These are phyloP conservation scores for Pocillopora grandis DNA, from an alignment of 92 coral and sea anemone species.

Conservation along the genomic window DNA sequence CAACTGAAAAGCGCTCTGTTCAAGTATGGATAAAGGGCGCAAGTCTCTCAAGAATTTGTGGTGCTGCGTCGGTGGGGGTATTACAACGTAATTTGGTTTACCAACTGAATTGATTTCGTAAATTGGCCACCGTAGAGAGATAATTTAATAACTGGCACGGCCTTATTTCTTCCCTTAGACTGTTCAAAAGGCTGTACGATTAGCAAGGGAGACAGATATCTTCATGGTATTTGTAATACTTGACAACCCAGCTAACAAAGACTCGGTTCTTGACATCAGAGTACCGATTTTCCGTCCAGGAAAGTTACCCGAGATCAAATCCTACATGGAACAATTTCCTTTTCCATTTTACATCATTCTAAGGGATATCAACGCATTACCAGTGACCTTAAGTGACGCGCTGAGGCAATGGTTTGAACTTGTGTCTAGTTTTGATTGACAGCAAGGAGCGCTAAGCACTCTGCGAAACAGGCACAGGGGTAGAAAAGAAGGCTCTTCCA, in stretches of 20 bases:
- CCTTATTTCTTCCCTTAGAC: conserved; percentile 54
- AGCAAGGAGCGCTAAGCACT: not conserved
- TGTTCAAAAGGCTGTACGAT: conserved; percentile 84
- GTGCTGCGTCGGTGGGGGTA: no score
- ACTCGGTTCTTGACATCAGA: conserved; percentile 94
- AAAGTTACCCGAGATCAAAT: conserved; percentile 87
- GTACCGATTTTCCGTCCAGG: conserved; percentile 91
- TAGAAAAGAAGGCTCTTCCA: no score
- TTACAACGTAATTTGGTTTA: no score
- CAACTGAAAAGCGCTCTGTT: no score
- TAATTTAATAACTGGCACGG: not conserved
- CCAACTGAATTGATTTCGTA: no score
- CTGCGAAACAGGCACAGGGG: no score
- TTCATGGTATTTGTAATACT: conserved; percentile 96
- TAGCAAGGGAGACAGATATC: conserved; percentile 82
- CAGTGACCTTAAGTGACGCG: conserved; percentile 90
- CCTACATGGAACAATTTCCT: conserved; percentile 97
- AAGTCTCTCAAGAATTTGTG: no score
- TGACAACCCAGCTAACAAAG: conserved; percentile 92
- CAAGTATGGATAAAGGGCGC: no score
- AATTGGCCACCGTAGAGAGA: no score
- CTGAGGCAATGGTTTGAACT: conserved; percentile 98
- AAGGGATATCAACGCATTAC: conserved; percentile 89
- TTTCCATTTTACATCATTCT: conserved; percentile 96
- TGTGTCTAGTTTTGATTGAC: conserved; percentile 75